Base-by-base conservation (phyloP, 1,140 invertebrate genomes). In the Drosophila teissieri region DNA sequence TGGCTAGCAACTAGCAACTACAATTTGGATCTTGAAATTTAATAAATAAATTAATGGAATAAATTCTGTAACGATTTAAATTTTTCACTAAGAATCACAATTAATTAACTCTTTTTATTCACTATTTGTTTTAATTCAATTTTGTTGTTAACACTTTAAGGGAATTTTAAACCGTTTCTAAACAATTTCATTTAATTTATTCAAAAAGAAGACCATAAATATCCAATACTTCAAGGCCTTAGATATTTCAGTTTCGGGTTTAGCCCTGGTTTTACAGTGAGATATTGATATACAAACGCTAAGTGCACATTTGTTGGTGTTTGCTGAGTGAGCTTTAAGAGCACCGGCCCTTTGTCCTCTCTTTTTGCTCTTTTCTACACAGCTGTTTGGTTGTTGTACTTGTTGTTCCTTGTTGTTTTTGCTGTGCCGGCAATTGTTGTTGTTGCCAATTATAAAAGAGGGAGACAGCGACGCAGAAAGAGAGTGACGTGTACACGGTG, bases 321-420 rank as follows among this genome's bases (percentile, higher is more conserved):
- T 75, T 37, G 42, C 34, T 58, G 76, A 73, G 65, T 45, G 73
- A 80, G 81, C 73, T 86, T 85, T 85, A 83, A 80, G 80, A 84
- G 80, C 17, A 40, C 39, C 19, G 37, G 46, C 64, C 64, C 64
- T 68, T 68, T 31, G 7, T 56, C 10, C 53, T 17, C 40, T 53
- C 39, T 49, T 15, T 44, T 46, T 11, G 7, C 31, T 76, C 62
- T 76, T 51, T 37, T 10, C n/a, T 15, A 31, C 46, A 67, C 83
- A 88, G 83, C 83, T 83, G 83, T 76, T 82, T 63, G 63, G 68
- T 78, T 83, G 57, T 51, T 75, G 45, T 51, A 37, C 57, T 61
- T 3, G 8, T 4, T 14, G n/a, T 36, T 27, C 11, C 3, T 14
- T 72, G 54, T 76, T 80, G 65, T 57, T 70, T 34, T 72, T 57